Conservation (phyloP, 1,140 invertebrate species). For the Drosophila insularis region DNA sequence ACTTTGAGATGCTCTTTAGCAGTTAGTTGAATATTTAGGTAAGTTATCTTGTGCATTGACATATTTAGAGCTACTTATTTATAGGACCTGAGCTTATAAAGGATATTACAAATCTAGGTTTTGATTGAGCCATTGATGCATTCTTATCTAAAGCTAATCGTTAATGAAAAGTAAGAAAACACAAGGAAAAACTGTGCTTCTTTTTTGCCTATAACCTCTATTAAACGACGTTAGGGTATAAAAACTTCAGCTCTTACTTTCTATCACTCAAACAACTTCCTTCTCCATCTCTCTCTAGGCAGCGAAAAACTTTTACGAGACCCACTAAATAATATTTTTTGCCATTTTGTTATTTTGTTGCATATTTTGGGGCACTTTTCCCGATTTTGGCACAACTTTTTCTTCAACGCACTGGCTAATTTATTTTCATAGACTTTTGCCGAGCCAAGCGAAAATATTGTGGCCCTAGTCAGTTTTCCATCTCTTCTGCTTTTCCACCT, state of each 20-base stretch:
- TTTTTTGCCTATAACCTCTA: not conserved
- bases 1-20: not conserved
- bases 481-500: not conserved
- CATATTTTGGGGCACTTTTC: slow-evolving; percentile 52
- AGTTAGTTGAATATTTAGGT: not conserved
- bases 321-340: slow-evolving; percentile 56
- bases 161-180: too few species aligned
- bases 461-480: not conserved
- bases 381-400: slow-evolving; percentile 2
- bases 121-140: too few species aligned
- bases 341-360: slow-evolving; percentile 53
- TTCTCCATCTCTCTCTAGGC: not conserved
- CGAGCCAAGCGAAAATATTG: slow-evolving; percentile 23
- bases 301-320: slow-evolving; percentile 46
- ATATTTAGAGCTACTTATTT: too few species aligned
- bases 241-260: not conserved
- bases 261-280: not conserved
- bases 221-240: not conserved
- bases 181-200: not conserved
- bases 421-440: slow-evolving; percentile 64
- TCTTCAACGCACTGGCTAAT: slow-evolving; percentile 56
- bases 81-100: too few species aligned
- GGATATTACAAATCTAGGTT: too few species aligned
- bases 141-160: too few species aligned
- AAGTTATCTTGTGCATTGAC: not conserved